phyloP scores from a whole-genome alignment of 2,888 invertebrate genomes.

The Frankliniella intonsa region DNA sequence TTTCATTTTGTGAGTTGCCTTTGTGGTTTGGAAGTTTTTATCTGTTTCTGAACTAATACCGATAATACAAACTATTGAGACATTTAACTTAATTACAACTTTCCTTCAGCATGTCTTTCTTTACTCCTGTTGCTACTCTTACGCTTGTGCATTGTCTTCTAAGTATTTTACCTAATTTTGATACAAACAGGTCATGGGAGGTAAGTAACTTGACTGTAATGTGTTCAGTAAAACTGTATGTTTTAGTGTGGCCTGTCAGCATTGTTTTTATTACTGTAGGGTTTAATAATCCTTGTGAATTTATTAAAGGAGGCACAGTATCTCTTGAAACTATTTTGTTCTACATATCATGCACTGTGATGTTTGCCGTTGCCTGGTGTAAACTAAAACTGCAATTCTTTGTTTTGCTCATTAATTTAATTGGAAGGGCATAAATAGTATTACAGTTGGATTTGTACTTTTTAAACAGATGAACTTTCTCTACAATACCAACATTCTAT shows the following conservation, averaged over 20 bases:
- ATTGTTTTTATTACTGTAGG: not conserved
- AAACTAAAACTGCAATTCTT: slow-evolving; percentile 3
- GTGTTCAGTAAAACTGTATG: not conserved
- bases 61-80: not conserved
- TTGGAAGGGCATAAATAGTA: too few species aligned
- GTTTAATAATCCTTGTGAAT: not conserved
- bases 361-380: slow-evolving; percentile 17
- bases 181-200: not conserved
- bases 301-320: slow-evolving; percentile 2
- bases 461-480: too few species aligned
- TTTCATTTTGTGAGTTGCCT: too few species aligned
- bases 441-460: too few species aligned
- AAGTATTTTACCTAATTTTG: not conserved
- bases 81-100: not conserved
- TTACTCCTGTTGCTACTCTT: not conserved
- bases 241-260: slow-evolving; percentile 13
- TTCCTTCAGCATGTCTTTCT: slow-evolving; percentile 20
- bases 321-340: not conserved
- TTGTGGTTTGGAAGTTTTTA: too few species aligned
- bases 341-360: not conserved
- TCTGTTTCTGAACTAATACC: too few species aligned
- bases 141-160: not conserved
- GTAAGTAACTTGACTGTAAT: slow-evolving; percentile 1
- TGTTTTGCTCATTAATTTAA: not conserved
- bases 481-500: too few species aligned